These are phyloP conservation scores for Bradynema listronoti DNA, from an alignment of 1,140 invertebrate genomes.

Conservation along the genomic window DNA sequence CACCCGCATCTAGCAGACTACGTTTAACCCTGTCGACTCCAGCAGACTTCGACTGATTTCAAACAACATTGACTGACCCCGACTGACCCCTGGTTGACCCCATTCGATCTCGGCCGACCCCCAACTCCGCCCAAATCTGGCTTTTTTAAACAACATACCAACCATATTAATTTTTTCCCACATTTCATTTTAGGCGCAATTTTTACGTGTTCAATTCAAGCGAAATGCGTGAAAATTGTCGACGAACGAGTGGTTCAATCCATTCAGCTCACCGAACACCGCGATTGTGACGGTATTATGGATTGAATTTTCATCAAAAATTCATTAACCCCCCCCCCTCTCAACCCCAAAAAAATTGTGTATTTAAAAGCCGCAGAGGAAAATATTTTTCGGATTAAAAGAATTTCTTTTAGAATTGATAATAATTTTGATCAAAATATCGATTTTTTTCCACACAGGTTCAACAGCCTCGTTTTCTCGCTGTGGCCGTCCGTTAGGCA, in stretches of 20 bases:
- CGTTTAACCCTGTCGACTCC: no score
- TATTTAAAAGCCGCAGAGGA: no score
- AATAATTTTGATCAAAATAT: neutral
- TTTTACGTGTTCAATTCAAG: constrained; percentile 19
- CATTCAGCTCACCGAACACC: constrained; percentile 18
- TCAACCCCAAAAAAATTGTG: neutral
- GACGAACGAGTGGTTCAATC: constrained; percentile 21
- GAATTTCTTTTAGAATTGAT: constrained; percentile 9
- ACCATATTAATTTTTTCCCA: no score
- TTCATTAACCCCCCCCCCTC: neutral
- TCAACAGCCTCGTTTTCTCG: neutral
- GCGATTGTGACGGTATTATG: constrained; percentile 19
- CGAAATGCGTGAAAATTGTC: constrained; percentile 27
- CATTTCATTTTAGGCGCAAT: constrained; percentile 11
- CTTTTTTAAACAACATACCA: no score
- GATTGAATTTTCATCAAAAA: neutral
- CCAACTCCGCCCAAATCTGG: no score
- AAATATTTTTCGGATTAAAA: constrained; percentile 4
- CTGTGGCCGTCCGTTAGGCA: constrained; percentile 23
- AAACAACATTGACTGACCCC: no score
- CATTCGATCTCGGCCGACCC: no score
- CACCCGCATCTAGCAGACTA: no score
- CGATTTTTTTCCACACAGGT: neutral
- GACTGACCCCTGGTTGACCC: no score
- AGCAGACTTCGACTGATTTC: no score